Conservation (phyloP, 2,888 invertebrate species). For the Nesidiocoris tenuis region DNA sequence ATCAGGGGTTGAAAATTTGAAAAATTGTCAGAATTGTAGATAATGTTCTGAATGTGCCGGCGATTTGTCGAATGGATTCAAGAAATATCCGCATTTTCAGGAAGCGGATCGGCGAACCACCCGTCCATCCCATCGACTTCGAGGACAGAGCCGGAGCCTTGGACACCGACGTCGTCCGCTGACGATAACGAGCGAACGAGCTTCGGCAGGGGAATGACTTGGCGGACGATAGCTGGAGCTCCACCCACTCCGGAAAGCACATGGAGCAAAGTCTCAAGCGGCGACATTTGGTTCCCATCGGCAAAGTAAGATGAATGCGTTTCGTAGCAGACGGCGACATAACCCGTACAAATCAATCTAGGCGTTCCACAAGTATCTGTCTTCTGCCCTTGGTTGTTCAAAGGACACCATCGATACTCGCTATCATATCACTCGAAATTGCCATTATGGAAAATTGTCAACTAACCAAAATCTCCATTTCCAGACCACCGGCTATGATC, state of each 20-base stretch:
- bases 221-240: slow-evolving; percentile 39
- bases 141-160: slow-evolving; percentile 31
- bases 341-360: background rate
- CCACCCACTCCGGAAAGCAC: slow-evolving; percentile 40
- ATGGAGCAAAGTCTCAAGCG: slow-evolving; percentile 32
- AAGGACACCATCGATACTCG: too few species aligned
- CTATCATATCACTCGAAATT: too few species aligned
- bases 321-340: background rate
- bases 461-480: too few species aligned
- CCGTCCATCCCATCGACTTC: slow-evolving; percentile 24
- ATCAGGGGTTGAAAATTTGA: too few species aligned
- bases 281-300: slow-evolving; percentile 45
- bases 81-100: too few species aligned
- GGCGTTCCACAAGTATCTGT: too few species aligned
- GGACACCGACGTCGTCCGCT: slow-evolving; percentile 33
- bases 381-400: too few species aligned
- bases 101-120: slow-evolving; percentile 25
- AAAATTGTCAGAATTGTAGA: too few species aligned
- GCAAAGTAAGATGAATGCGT: slow-evolving; percentile 48
- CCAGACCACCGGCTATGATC: slow-evolving; percentile 50
- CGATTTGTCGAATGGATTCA: too few species aligned
- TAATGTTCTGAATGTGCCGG: too few species aligned
- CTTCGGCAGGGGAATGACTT: slow-evolving; percentile 55
- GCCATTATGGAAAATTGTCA: too few species aligned
- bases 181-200: slow-evolving; percentile 52